These are phyloP conservation scores for Leucania comma DNA, from an alignment of 2,888 invertebrate species.

Conservation along the genomic window DNA sequence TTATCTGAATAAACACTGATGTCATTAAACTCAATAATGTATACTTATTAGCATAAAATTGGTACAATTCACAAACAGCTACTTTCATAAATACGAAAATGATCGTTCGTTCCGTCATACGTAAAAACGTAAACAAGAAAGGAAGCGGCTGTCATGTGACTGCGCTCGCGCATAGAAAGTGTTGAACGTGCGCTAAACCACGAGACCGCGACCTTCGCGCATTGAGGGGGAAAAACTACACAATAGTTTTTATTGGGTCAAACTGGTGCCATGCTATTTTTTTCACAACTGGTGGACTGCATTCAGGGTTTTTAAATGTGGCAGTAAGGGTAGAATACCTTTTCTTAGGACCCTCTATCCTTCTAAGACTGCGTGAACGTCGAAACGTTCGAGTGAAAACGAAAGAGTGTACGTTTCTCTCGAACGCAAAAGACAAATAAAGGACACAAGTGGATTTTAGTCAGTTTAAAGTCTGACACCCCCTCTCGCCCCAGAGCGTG, in stretches of 20 bases:
- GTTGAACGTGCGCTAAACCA: constrained; percentile 40
- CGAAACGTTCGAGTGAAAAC: too few species aligned
- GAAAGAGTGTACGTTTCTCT: too few species aligned
- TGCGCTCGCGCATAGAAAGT: constrained; percentile 65
- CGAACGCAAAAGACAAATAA: too few species aligned
- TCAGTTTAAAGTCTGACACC: too few species aligned
- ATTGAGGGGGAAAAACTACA: constrained; percentile 37
- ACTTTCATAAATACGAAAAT: constrained; percentile 45
- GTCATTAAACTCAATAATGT: background rate
- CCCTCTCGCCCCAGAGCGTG: too few species aligned
- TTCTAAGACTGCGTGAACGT: too few species aligned
- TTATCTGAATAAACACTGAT: background rate
- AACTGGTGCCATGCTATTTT: constrained; percentile 10
- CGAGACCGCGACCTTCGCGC: constrained; percentile 61
- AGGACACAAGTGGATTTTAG: too few species aligned
- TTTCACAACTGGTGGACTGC: too few species aligned
- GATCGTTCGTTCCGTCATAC: constrained; percentile 14
- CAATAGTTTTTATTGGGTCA: constrained; percentile 24
- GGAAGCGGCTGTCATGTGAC: constrained; percentile 70
- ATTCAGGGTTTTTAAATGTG: too few species aligned
- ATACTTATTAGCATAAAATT: constrained; percentile 2
- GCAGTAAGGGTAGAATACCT: too few species aligned
- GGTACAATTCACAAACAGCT: constrained; percentile 9
- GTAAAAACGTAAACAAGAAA: constrained; percentile 61
- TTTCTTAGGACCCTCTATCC: too few species aligned